Evolutionary conservation across 2,888 invertebrate species (phyloP).

Genomic region (Tachystola acroxantha): DNA sequence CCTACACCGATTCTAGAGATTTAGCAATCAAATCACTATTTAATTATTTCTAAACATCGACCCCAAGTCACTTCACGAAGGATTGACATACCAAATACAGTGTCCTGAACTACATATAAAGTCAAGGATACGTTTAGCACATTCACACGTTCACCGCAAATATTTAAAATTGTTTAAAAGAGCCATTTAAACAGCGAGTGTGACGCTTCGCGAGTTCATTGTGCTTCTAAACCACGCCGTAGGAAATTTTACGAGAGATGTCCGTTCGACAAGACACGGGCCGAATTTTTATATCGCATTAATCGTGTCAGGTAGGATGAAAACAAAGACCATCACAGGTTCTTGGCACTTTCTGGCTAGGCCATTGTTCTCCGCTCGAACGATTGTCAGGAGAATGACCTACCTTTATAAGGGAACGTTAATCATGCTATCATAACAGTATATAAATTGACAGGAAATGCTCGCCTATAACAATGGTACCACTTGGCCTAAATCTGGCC

Average conservation of each 20-base stretch:
- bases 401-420: conserved; percentile 49
- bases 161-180: conserved; percentile 2
- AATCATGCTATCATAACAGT: conserved; percentile 44
- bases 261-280: conserved; percentile 47
- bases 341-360: conserved; percentile 54
- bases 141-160: conserved; percentile 6
- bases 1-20: too few relatives aligned
- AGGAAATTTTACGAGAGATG: conserved; percentile 66
- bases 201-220: conserved; percentile 50
- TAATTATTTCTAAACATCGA: too few relatives aligned
- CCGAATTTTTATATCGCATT: conserved; percentile 70
- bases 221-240: conserved; percentile 43
- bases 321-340: conserved; percentile 58
- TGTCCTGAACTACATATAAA: conserved; percentile 6
- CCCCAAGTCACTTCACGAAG: too few relatives aligned
- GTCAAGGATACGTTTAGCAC: conserved; percentile 7
- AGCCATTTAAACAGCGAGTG: conserved; percentile 5
- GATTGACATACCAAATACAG: too few relatives aligned
- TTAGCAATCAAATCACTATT: too few relatives aligned
- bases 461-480: conserved; percentile 35
- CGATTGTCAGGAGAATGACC: conserved; percentile 62
- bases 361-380: conserved; percentile 56
- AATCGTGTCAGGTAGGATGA: conserved; percentile 39
- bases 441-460: conserved; percentile 54
- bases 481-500: too few relatives aligned